These are phyloP conservation scores for Pseudanteris insignis DNA, from an alignment of 2,888 invertebrate species.

Conservation along the genomic window DNA sequence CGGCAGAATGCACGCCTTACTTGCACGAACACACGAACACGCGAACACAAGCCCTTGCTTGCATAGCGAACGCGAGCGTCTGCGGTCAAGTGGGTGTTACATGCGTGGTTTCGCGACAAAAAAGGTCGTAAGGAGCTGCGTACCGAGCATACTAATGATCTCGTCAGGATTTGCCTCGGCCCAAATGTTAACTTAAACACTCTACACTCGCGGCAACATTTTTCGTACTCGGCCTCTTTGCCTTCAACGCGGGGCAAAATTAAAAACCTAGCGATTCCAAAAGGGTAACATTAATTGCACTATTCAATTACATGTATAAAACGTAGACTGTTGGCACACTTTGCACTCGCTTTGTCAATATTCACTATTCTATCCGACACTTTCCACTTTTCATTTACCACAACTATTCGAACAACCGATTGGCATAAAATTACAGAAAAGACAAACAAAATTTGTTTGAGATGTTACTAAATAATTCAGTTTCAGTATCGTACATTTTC, in stretches of 20 bases:
- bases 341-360: too few species aligned
- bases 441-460: too few species aligned
- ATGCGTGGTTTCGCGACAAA: constrained; percentile 44
- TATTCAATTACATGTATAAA: too few species aligned
- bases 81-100: constrained; percentile 47
- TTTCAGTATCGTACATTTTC: too few species aligned
- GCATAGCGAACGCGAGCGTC: constrained; percentile 41
- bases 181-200: constrained; percentile 40
- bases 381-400: too few species aligned
- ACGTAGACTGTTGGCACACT: too few species aligned
- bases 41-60: too few species aligned
- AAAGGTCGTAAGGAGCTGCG: constrained; percentile 41
- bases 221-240: constrained; percentile 5
- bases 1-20: constrained; percentile 47
- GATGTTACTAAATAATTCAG: too few species aligned
- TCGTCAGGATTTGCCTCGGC: constrained; percentile 39
- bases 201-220: constrained; percentile 9
- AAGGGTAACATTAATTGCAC: neutral
- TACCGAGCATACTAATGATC: constrained; percentile 43
- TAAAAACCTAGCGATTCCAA: neutral
- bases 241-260: neutral
- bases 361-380: too few species aligned
- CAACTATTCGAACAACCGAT: too few species aligned
- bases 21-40: constrained; percentile 36
- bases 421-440: too few species aligned